A percentile compares a stretch with the other conserved stretches of the same genome.
Conservation (phyloP, 2,888 invertebrate species). For the Pheosia gnoma region DNA sequence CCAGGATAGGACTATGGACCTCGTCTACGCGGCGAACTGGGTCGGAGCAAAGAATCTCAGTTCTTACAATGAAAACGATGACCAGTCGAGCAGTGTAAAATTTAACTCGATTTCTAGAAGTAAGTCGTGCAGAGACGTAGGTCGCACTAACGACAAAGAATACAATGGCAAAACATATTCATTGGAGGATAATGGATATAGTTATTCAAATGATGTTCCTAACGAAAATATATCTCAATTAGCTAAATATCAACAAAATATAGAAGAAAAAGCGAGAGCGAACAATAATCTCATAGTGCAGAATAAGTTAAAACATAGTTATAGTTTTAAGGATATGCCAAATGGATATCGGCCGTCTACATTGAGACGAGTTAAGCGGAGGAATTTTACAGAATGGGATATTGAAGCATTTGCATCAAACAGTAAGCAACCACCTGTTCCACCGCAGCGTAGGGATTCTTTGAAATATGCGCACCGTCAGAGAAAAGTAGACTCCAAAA, state of each 20-base stretch:
- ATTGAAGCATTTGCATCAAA: constrained; percentile 70
- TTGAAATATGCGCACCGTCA: constrained; percentile 81
- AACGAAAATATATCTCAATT: constrained; percentile 80
- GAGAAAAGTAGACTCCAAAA: constrained; percentile 75
- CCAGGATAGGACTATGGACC: constrained; percentile 88
- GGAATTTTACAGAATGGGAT: constrained; percentile 85
- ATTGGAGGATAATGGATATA: constrained; percentile 63
- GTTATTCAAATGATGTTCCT: constrained; percentile 62
- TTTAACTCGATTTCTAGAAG: constrained; percentile 80
- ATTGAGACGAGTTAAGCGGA: constrained; percentile 80
- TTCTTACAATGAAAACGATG: constrained; percentile 67
- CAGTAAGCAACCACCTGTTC: constrained; percentile 69
- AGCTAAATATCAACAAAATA: constrained; percentile 86
- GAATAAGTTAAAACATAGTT: constrained; percentile 81
- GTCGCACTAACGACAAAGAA: constrained; percentile 61
- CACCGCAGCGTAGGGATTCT: constrained; percentile 78
- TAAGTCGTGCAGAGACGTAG: constrained; percentile 78
- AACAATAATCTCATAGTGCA: constrained; percentile 82
- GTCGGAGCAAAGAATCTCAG: constrained; percentile 87
- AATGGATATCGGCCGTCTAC: constrained; percentile 86
- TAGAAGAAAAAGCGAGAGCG: constrained; percentile 79
- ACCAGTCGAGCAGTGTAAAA: constrained; percentile 60
- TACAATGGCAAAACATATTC: constrained; percentile 62
- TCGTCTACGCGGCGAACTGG: constrained; percentile 94
- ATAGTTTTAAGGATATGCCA: constrained; percentile 84